Conservation (phyloP, 2,888 invertebrate species). For the Chaitophorus viminalis region DNA sequence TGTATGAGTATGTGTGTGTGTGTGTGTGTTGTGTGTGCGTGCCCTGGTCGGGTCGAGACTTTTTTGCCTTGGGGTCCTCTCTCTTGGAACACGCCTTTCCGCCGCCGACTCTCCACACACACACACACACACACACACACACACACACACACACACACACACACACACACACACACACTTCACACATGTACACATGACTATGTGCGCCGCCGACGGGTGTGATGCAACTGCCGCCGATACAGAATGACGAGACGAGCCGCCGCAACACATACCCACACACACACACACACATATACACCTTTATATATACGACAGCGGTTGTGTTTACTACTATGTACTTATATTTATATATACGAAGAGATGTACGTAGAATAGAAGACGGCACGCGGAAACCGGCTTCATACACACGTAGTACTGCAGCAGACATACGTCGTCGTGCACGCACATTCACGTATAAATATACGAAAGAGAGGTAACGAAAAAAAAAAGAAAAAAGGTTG, state of each 20-base stretch:
- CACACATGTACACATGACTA: background rate
- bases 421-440: constrained; percentile 18
- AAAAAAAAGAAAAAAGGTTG: constrained; percentile 8
- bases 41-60: constrained; percentile 51
- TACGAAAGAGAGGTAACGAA: background rate
- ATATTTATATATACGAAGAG: background rate
- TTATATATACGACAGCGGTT: background rate
- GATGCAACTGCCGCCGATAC: constrained; percentile 44
- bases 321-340: background rate
- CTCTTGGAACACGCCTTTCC: constrained; percentile 36
- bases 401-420: background rate
- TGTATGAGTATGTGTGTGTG: background rate
- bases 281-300: background rate
- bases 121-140: background rate
- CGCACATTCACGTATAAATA: constrained; percentile 26
- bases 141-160: background rate
- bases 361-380: background rate
- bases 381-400: constrained; percentile 33
- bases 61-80: constrained; percentile 37
- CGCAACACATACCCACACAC: background rate
- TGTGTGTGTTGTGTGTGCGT: constrained; percentile 21
- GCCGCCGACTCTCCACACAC: background rate
- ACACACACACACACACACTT: background rate
- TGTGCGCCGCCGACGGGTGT: constrained; percentile 34
- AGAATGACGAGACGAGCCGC: background rate